Evolutionary conservation across 2,113 vertebrate species (phyloP).

Genomic region (Nannobrachium achirus): DNA sequence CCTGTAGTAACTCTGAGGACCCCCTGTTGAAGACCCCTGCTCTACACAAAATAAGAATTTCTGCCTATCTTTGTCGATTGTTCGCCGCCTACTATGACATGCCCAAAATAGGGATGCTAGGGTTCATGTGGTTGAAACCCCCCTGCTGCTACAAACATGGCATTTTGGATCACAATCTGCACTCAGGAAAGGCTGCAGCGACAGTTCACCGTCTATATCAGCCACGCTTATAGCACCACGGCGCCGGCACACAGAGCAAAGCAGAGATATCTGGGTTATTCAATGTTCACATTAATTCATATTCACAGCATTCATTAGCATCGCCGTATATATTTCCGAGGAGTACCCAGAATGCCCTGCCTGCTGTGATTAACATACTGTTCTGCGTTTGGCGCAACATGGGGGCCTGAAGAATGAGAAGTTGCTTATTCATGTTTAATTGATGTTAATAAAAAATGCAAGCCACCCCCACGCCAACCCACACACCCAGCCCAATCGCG

Average conservation of each 20-base stretch:
- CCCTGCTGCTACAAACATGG: slow-evolving; percentile 29
- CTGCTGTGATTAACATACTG: slow-evolving; percentile 62
- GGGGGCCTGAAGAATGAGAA: slow-evolving; percentile 66
- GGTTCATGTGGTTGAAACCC: background rate
- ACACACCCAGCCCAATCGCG: slow-evolving; percentile 20
- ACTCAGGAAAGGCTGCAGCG: background rate
- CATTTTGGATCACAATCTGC: slow-evolving; percentile 10
- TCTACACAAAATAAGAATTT: too few relatives aligned
- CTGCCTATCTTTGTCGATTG: too few relatives aligned
- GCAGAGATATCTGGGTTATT: slow-evolving; percentile 45
- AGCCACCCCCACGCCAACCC: background rate
- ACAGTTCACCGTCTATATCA: slow-evolving; percentile 24
- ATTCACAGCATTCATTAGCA: slow-evolving; percentile 58
- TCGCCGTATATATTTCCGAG: slow-evolving; percentile 38
- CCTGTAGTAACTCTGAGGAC: too few relatives aligned
- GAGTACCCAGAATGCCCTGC: slow-evolving; percentile 19
- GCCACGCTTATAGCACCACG: background rate
- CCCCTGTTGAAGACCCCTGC: too few relatives aligned
- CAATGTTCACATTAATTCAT: slow-evolving; percentile 44
- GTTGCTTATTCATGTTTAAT: slow-evolving; percentile 77
- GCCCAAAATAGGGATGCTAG: too few relatives aligned
- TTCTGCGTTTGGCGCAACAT: slow-evolving; percentile 61
- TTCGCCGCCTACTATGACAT: too few relatives aligned
- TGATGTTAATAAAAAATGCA: slow-evolving; percentile 72
- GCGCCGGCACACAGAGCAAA: slow-evolving; percentile 8